Percentiles rank a stretch among this genome's conserved stretches.
phyloP scores from a whole-genome alignment of 2,888 invertebrate species.

The Phragmatobia fuliginosa region DNA sequence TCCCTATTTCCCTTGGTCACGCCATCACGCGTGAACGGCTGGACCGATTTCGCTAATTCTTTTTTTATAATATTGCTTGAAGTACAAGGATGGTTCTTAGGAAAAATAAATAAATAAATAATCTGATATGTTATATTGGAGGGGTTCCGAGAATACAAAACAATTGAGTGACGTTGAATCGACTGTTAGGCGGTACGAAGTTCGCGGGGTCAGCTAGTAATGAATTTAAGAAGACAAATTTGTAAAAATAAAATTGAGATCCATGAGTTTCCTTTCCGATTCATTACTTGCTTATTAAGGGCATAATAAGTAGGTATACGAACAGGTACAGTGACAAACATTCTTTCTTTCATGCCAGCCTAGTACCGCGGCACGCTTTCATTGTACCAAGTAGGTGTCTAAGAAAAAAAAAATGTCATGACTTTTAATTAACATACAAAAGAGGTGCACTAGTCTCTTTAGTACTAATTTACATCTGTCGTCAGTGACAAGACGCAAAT shows the following conservation, averaged over 20 bases:
- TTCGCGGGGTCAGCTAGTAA: no score
- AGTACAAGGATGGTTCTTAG: no score
- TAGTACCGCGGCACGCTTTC: constrained; percentile 39
- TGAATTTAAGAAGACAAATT: background rate
- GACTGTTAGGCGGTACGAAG: no score
- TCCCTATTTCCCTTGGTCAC: no score
- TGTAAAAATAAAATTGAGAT: background rate
- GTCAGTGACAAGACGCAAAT: constrained; percentile 56
- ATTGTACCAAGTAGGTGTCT: constrained; percentile 54
- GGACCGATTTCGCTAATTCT: no score
- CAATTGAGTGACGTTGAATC: no score
- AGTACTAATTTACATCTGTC: constrained; percentile 49
- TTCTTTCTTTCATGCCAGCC: constrained; percentile 44
- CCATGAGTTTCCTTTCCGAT: background rate
- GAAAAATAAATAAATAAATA: no score
- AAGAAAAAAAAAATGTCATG: constrained; percentile 48
- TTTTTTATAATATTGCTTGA: no score
- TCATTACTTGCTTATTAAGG: constrained; percentile 30
- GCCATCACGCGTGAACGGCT: no score
- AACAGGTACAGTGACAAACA: constrained; percentile 24
- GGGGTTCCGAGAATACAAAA: no score
- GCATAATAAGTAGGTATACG: constrained; percentile 33
- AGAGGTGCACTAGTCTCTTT: constrained; percentile 55
- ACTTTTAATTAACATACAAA: constrained; percentile 75
- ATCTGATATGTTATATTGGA: no score